These are phyloP conservation scores for Elgonia sp. DNA, from an alignment of 2,888 invertebrate species.

Conservation along the genomic window DNA sequence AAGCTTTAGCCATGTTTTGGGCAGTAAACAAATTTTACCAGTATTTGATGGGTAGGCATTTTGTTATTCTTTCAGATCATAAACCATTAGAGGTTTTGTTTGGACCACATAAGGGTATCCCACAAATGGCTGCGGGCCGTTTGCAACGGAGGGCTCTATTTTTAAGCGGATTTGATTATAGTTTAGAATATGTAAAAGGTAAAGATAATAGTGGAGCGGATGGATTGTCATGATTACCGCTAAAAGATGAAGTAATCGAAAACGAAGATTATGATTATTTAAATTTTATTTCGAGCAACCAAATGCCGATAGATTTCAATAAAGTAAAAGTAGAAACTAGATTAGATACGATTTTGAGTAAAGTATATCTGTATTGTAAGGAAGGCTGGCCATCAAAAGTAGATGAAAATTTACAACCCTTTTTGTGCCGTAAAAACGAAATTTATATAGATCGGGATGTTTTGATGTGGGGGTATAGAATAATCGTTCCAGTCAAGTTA, in stretches of 20 bases:
- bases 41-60: conserved; percentile 82
- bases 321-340: background rate
- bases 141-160: conserved; percentile 46
- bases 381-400: too few relatives aligned
- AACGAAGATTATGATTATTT: too few relatives aligned
- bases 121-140: conserved; percentile 38
- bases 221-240: conserved; percentile 27
- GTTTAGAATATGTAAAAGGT: conserved; percentile 44
- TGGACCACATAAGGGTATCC: conserved; percentile 51
- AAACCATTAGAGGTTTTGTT: conserved; percentile 78
- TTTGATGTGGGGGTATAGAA: conserved; percentile 78
- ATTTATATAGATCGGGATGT: conserved; percentile 47
- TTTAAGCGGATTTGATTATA: conserved; percentile 44
- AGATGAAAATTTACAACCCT: too few relatives aligned
- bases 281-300: too few relatives aligned
- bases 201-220: conserved; percentile 41
- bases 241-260: too few relatives aligned
- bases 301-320: too few relatives aligned
- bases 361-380: too few relatives aligned
- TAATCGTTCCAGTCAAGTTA: conserved; percentile 76
- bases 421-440: background rate
- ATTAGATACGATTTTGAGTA: conserved; percentile 19
- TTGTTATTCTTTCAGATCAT: conserved; percentile 81
- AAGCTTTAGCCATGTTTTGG: conserved; percentile 82
- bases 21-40: conserved; percentile 82